Conservation (phyloP, 2,113 vertebrate species). For the Colinus virginianus region DNA sequence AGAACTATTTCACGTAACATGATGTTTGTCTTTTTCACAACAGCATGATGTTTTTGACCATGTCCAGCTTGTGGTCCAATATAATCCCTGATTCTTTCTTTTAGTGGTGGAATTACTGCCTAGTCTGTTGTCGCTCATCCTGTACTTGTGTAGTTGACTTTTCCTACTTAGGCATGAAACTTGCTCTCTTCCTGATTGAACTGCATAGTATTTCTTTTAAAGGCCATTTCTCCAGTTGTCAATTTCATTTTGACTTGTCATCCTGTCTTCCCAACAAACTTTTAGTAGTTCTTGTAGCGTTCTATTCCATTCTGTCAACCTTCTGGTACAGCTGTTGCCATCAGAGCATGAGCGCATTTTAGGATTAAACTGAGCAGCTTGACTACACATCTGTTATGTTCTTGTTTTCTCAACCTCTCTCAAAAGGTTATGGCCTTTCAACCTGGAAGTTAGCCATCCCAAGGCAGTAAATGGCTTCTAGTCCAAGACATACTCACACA, state of each 20-base stretch:
- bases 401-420: neutral
- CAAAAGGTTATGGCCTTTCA: conserved; percentile 17
- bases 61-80: conserved; percentile 6
- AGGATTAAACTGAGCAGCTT: neutral
- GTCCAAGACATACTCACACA: conserved; percentile 25
- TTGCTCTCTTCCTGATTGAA: neutral
- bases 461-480: conserved; percentile 29
- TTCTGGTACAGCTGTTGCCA: neutral
- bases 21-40: conserved; percentile 16
- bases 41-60: conserved; percentile 67
- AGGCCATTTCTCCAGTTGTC: neutral
- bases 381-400: neutral
- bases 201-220: neutral
- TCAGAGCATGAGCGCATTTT: neutral
- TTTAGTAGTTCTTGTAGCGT: neutral
- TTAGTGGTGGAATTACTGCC: neutral
- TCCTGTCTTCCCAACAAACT: neutral
- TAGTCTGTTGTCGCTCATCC: neutral
- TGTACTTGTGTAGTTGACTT: neutral
- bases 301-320: neutral
- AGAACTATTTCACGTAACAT: neutral
- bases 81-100: neutral
- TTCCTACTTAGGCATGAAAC: neutral
- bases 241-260: neutral
- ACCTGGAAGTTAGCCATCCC: conserved; percentile 24